Evolutionary conservation across 2,888 invertebrate genomes (phyloP).

Genomic region (Epinotia nisella): DNA sequence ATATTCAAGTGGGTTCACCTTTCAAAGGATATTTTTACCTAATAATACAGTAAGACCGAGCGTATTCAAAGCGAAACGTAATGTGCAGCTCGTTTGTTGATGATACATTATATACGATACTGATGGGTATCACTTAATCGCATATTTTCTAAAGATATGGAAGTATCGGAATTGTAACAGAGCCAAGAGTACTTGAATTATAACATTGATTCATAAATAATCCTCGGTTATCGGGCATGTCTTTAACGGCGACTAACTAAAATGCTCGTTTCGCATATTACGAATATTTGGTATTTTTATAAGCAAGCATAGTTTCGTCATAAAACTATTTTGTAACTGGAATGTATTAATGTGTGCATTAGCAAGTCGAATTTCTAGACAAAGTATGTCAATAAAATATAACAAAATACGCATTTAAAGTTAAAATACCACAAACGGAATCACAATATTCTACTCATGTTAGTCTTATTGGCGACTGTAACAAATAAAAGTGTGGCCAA

Average conservation of each 20-base stretch:
- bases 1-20: conserved; percentile 32
- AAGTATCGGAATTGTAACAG: not conserved
- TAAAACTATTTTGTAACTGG: too few species aligned
- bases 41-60: not conserved
- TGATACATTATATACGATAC: not conserved
- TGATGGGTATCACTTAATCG: not conserved
- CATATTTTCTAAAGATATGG: not conserved
- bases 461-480: not conserved
- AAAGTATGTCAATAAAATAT: not conserved
- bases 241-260: not conserved
- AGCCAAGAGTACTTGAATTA: too few species aligned
- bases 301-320: too few species aligned
- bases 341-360: not conserved
- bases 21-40: conserved; percentile 26
- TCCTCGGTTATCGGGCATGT: not conserved
- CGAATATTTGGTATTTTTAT: too few species aligned
- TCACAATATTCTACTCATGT: not conserved
- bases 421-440: not conserved
- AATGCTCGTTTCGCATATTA: not conserved
- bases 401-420: not conserved
- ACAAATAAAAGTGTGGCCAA: conserved; percentile 12
- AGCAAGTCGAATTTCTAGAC: not conserved
- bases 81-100: not conserved
- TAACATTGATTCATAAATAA: not conserved
- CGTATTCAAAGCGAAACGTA: conserved; percentile 4